A percentile compares a stretch with the other conserved stretches of the same genome.
phyloP scores from a whole-genome alignment of 2,797 vertebrate species.

The Channallabes apus region DNA sequence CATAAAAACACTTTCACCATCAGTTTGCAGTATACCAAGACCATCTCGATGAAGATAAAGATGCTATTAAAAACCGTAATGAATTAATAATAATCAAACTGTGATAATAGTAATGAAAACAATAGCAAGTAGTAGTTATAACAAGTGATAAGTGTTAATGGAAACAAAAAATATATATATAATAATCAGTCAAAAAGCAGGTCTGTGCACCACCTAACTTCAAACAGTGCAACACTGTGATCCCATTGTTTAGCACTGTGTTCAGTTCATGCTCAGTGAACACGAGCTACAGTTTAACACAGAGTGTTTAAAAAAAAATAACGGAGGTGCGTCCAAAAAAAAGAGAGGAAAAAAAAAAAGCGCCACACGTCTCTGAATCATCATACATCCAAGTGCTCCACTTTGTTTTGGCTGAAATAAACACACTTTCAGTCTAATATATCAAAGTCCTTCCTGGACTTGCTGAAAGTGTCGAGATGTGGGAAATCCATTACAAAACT shows the following conservation, averaged over 20 bases:
- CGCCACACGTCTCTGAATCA: conserved; percentile 62
- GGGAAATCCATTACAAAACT: conserved; percentile 76
- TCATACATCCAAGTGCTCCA: conserved; percentile 62
- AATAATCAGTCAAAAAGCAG: conserved; percentile 73
- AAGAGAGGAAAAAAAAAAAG: conserved; percentile 15
- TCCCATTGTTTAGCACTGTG: conserved; percentile 72
- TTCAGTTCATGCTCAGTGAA: conserved; percentile 71
- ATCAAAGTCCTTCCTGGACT: conserved; percentile 72
- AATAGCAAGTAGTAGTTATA: conserved; percentile 80
- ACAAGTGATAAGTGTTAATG: conserved; percentile 83
- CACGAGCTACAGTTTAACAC: conserved; percentile 74
- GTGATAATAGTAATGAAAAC: conserved; percentile 79
- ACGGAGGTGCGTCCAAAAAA: conserved; percentile 41
- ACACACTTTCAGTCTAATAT: conserved; percentile 73
- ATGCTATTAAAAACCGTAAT: conserved; percentile 76
- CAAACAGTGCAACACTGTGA: conserved; percentile 78
- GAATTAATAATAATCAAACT: conserved; percentile 79
- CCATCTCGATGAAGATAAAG: conserved; percentile 70
- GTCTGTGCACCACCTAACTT: conserved; percentile 76
- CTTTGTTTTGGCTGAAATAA: conserved; percentile 63
- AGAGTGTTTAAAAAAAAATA: conserved; percentile 45
- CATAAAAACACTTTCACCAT: conserved; percentile 80
- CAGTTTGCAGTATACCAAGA: conserved; percentile 79
- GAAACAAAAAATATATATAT: conserved; percentile 76
- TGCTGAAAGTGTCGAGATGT: conserved; percentile 75